Base-by-base conservation (phyloP, 2,113 vertebrate species). In the Engystomops pustulosus region DNA sequence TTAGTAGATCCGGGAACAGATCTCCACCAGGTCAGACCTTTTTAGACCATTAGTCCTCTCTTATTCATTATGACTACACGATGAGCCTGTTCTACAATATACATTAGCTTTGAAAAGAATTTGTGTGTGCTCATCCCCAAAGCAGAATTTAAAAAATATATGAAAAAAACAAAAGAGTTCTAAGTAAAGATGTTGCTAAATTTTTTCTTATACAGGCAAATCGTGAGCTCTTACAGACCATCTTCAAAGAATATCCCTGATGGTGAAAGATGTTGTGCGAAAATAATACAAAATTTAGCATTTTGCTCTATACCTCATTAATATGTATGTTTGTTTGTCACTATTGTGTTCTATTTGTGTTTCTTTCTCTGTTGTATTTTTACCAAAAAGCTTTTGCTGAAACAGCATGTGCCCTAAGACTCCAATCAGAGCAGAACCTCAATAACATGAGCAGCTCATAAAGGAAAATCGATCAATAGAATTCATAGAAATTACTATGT, bases 371-470 rank as follows among this genome's bases (percentile, higher is more conserved):
- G 8, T 41, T n/a, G 68, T 72, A 10, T 72, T 15, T 15, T 45
- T 45, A 45, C 23, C 38, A 7, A 27, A 45, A 20, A 25, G 9
- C 8, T 55, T 32, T 51, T 36, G 30, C 27, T 78, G 12, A 32
- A 58, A 60, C 20, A 55, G 53, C 45, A n/a, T 41, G 45, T 76
- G 49, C 36, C 32, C 49, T 58, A 58, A 78, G 32, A 78, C 58
- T 38, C 1, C 6, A 3, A 76, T 53, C 75, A 78, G 60, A 41
- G 75, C 27, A 20, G 34, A 15, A 15, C 18, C 47, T 53, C 49
- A 23, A 60, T 78, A 78, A 78, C 49, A 23, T 11, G 34, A 36
- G 11, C 15, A 30, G 34, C 70, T 30, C 70, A 27, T 23, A 44
- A 79, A 41, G 76, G 51, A 5, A 27, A 41, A 2, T 3, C 27